A percentile compares a stretch with the other conserved stretches of the same genome.
These are phyloP conservation scores for Luehdorfia chinensis DNA, from an alignment of 1,140 invertebrate species.

Conservation along the genomic window DNA sequence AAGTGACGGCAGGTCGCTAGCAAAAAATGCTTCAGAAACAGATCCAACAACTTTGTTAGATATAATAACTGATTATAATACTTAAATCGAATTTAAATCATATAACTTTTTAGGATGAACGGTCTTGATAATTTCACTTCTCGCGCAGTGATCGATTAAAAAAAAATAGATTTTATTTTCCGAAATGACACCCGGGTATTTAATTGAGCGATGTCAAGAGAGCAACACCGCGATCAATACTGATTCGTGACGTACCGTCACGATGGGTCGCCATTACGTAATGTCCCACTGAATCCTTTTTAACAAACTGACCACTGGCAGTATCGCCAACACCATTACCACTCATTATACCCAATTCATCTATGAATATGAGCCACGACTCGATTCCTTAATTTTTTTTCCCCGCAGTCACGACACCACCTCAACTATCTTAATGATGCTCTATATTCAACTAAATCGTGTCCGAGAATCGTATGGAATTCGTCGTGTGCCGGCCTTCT, in stretches of 20 bases:
- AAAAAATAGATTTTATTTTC: too few relatives aligned
- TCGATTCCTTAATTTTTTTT: conserved; percentile 44
- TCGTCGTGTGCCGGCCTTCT: conserved; percentile 49
- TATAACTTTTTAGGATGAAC: too few relatives aligned
- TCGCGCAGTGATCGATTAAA: too few relatives aligned
- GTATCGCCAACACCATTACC: conserved; percentile 50
- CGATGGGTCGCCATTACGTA: conserved; percentile 15
- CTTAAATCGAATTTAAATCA: too few relatives aligned
- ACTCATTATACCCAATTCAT: conserved; percentile 65
- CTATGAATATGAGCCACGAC: conserved; percentile 44
- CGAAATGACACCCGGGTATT: conserved; percentile 12
- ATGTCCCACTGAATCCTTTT: conserved; percentile 21
- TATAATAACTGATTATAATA: too few relatives aligned
- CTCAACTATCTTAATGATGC: conserved; percentile 57
- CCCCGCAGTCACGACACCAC: conserved; percentile 43
- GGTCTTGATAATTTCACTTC: too few relatives aligned
- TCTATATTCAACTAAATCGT: conserved; percentile 59
- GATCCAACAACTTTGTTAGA: too few relatives aligned
- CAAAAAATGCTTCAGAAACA: too few relatives aligned
- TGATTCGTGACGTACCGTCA: conserved; percentile 24
- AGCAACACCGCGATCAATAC: conserved; percentile 3
- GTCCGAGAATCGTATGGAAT: conserved; percentile 47
- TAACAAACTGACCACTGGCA: conserved; percentile 22
- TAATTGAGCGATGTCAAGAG: conserved; percentile 14
- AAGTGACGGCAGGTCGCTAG: too few relatives aligned